phyloP scores from a whole-genome alignment of 2,113 vertebrate species.

The Hyaena hyaena region DNA sequence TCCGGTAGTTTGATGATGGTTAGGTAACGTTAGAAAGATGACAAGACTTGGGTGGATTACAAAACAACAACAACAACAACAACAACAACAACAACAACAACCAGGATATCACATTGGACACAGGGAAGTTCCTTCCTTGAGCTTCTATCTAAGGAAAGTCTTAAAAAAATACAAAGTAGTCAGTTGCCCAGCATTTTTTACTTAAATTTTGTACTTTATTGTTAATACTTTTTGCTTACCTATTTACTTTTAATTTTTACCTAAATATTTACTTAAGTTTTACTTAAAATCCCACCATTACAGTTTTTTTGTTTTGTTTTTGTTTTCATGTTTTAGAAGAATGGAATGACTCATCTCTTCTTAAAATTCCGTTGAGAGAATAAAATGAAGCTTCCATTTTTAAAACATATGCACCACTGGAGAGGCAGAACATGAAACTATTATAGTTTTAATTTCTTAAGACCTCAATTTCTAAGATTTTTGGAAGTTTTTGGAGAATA shows the following conservation, averaged over 20 bases:
- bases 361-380: not conserved
- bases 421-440: not conserved
- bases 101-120: not conserved
- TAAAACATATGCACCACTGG: not conserved
- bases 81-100: too few species aligned
- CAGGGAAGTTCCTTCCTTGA: not conserved
- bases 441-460: not conserved
- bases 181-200: not conserved
- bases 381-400: not conserved
- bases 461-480: not conserved
- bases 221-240: not conserved
- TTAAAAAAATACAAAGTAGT: not conserved
- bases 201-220: not conserved
- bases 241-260: not conserved
- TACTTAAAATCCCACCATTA: not conserved
- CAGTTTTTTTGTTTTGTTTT: not conserved
- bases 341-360: not conserved
- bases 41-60: not conserved
- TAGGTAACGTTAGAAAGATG: not conserved
- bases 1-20: not conserved
- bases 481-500: not conserved
- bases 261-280: constrained; percentile 8
- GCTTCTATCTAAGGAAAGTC: not conserved
- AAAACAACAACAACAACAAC: not conserved
- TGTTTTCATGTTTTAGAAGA: not conserved